Conservation (phyloP, 2,888 invertebrate species). For the Aricia artaxerxes region DNA sequence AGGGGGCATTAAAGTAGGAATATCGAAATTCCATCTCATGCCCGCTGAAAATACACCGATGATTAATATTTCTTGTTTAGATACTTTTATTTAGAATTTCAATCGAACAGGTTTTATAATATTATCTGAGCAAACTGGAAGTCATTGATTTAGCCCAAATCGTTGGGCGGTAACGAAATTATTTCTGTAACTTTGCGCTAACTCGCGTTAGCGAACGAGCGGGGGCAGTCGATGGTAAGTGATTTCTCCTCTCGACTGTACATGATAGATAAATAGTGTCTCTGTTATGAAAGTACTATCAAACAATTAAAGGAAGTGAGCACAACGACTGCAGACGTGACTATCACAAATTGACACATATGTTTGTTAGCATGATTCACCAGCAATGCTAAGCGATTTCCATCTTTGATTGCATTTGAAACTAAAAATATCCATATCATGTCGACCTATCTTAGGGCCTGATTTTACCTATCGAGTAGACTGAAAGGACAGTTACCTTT, state of each 20-base stretch:
- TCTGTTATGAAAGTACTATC: neutral
- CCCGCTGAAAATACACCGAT: neutral
- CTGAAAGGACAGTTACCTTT: no score
- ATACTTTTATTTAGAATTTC: neutral
- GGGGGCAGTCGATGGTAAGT: neutral
- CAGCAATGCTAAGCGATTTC: no score
- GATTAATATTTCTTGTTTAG: neutral
- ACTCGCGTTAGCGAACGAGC: neutral
- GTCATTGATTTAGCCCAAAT: conserved; percentile 25
- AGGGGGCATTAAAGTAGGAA: neutral
- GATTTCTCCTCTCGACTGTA: neutral
- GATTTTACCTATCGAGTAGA: no score
- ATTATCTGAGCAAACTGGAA: conserved; percentile 7
- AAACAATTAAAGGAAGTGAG: no score
- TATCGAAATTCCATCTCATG: neutral
- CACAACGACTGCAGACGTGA: no score
- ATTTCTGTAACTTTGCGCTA: conserved; percentile 12
- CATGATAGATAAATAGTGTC: neutral
- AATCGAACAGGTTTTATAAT: neutral
- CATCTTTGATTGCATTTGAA: no score
- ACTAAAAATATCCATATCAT: no score
- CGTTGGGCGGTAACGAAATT: conserved; percentile 17
- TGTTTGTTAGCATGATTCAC: no score
- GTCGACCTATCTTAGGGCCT: no score
- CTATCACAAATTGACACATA: no score